Evolutionary conservation across 2,888 invertebrate genomes (phyloP), one percentile per base, ranked within the genome.

Genomic region (Cistogaster globosa): DNA sequence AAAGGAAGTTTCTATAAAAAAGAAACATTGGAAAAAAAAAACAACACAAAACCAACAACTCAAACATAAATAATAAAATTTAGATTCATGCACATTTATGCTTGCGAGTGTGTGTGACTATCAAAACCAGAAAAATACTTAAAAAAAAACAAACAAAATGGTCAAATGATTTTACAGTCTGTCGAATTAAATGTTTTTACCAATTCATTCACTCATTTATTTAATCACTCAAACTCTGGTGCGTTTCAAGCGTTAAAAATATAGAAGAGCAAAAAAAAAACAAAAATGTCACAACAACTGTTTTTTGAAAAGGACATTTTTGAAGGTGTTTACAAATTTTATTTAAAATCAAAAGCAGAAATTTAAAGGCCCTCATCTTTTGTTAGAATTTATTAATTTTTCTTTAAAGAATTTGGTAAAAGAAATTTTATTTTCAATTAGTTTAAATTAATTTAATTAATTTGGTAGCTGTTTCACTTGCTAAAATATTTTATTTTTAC

Each of bases 91-190:
- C 6, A 32, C 6, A 32, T 32, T 32, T 32, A 7, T 4, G 8
- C 8, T 32, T 6, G 32, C 32, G 32, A 26, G 18, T 42, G 9
- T 62, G n/a, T 63, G 63, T 42, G 2, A 2, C 14, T 22, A 2
- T 20, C 20, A 62, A 63, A 5, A 38, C 8, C 2, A 51, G 42
- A 48, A 53, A 20, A 42, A 55, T 14, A 8, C 1, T n/a, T 20
- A 68, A 22, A 32, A 2, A 32, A 7, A 32, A 32, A 53, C 20
- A 71, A 71, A 71, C 78, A 79, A 79, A 79, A 65, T 77, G 83
- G 83, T 77, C 83, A 83, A 83, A 77, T 77, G 72, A 83, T 77
- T 83, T 77, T 65, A 72, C 65, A 83, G 83, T 83, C 83, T 72
- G 77, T 60, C 67, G 72, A 77, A 36, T 83, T 77, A 55, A 77